phyloP scores from a whole-genome alignment of 2,888 invertebrate species.

The Agrilus cyanescens region DNA sequence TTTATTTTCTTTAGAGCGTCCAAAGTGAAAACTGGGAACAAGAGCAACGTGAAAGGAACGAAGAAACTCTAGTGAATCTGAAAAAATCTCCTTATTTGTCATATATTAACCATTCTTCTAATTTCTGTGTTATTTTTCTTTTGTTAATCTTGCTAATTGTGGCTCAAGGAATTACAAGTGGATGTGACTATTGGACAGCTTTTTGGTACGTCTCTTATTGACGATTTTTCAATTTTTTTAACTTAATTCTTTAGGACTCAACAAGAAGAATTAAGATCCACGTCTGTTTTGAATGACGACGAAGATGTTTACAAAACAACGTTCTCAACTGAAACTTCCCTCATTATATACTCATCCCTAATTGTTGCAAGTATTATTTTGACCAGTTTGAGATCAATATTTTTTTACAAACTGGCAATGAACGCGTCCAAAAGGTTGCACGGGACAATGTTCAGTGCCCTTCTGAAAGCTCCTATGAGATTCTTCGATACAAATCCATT shows the following conservation, averaged over 20 bases:
- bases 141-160: constrained; percentile 8
- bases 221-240: no score
- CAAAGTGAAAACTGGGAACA: not conserved
- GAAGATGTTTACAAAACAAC: no score
- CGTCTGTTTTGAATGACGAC: no score
- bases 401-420: constrained; percentile 49
- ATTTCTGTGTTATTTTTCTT: constrained; percentile 10
- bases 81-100: constrained; percentile 10
- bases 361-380: constrained; percentile 43
- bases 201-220: constrained; percentile 12
- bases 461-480: constrained; percentile 62
- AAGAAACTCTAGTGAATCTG: constrained; percentile 14
- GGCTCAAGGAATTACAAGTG: constrained; percentile 14
- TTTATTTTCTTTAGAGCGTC: no score
- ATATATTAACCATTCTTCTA: constrained; percentile 15
- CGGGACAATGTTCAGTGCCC: constrained; percentile 66
- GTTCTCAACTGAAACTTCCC: no score
- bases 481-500: constrained; percentile 80
- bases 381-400: constrained; percentile 2
- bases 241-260: no score
- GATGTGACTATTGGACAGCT: constrained; percentile 16
- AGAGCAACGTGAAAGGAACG: constrained; percentile 18
- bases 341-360: no score
- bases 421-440: constrained; percentile 65
- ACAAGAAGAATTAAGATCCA: no score